These are phyloP conservation scores for Perithous albicinctus DNA, from an alignment of 2,888 invertebrate genomes.

Conservation along the genomic window DNA sequence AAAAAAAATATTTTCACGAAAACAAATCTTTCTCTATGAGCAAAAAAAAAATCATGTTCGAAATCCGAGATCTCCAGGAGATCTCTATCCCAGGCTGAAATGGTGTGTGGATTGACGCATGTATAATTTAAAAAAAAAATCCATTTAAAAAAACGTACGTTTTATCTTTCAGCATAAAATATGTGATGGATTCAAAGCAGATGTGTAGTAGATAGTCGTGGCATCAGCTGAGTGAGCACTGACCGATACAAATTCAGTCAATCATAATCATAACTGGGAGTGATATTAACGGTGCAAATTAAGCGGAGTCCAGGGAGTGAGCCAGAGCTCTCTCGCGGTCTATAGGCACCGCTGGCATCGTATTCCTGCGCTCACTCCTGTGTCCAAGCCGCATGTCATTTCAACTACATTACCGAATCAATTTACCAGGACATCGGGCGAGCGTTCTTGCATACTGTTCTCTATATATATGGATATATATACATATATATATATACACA, in stretches of 20 bases:
- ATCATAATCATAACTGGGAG: constrained; percentile 62
- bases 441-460: constrained; percentile 19
- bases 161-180: neutral
- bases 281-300: constrained; percentile 63
- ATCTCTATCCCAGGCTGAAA: too few relatives aligned
- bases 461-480: neutral
- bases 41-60: too few relatives aligned
- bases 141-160: too few relatives aligned
- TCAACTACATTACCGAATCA: constrained; percentile 62
- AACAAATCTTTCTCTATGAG: too few relatives aligned
- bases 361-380: constrained; percentile 36
- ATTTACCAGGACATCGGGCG: constrained; percentile 60
- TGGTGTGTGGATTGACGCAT: too few relatives aligned
- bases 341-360: constrained; percentile 46
- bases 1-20: too few relatives aligned
- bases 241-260: constrained; percentile 63
- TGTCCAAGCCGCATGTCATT: constrained; percentile 58
- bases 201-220: constrained; percentile 27
- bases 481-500: neutral
- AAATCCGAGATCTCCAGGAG: too few relatives aligned
- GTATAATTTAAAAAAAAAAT: too few relatives aligned
- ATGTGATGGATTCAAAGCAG: neutral
- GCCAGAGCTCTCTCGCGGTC: constrained; percentile 5
- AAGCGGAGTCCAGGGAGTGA: constrained; percentile 42
- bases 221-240: constrained; percentile 8